phyloP scores from a whole-genome alignment of 2,797 vertebrate genomes.

The Enteromius paludinosus region DNA sequence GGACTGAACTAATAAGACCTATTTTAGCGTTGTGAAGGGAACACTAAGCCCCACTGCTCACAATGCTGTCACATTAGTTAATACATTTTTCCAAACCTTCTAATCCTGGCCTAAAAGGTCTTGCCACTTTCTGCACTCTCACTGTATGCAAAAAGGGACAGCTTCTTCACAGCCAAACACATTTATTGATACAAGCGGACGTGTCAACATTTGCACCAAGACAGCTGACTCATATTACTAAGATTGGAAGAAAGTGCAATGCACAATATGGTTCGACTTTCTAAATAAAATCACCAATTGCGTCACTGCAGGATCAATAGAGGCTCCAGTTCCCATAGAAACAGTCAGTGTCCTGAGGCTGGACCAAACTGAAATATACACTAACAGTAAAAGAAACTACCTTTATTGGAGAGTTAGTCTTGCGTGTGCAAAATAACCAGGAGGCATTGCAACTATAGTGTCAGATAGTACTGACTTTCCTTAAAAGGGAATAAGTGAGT shows the following conservation, averaged over 20 bases:
- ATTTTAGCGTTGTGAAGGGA: background rate
- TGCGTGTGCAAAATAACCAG: background rate
- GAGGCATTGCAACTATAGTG: background rate
- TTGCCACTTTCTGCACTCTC: slow-evolving; percentile 1
- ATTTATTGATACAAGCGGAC: background rate
- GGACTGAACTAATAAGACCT: background rate
- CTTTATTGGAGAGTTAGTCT: background rate
- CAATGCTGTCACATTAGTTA: background rate
- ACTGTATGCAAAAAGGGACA: background rate
- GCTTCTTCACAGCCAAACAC: background rate
- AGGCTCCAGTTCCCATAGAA: background rate
- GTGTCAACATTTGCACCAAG: background rate
- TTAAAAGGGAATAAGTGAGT: background rate
- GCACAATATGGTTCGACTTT: background rate
- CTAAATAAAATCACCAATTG: background rate
- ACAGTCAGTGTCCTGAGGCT: background rate
- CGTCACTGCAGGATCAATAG: background rate
- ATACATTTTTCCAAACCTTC: slow-evolving; percentile 15
- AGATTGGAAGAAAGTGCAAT: background rate
- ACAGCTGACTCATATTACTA: background rate
- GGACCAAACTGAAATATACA: background rate
- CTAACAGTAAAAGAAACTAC: background rate
- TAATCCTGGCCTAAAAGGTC: slow-evolving; percentile 21
- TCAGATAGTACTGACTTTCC: background rate
- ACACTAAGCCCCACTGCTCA: background rate